Conservation (phyloP, 2,888 invertebrate genomes). For the Dolomedes plantarius region DNA sequence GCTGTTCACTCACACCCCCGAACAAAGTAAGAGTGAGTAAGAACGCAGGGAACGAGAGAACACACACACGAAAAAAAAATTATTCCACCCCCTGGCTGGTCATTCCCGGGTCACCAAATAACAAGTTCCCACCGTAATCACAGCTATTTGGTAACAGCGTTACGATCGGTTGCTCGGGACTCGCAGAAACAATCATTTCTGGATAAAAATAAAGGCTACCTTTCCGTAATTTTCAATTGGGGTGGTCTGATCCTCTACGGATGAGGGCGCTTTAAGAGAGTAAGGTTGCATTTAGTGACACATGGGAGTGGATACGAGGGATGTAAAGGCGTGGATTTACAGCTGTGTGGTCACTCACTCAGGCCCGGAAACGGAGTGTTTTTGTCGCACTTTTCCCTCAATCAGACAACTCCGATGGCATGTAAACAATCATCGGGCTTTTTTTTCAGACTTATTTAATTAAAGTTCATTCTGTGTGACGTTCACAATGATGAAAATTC, state of each 20-base stretch:
- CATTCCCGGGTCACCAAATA: neutral
- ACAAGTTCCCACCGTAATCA: neutral
- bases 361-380: neutral
- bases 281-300: slow-evolving; percentile 33
- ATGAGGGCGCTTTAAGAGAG: slow-evolving; percentile 15
- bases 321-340: slow-evolving; percentile 10
- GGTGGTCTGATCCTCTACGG: slow-evolving; percentile 46
- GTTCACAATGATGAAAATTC: too few relatives aligned
- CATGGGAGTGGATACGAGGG: neutral
- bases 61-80: too few relatives aligned
- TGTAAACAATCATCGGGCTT: neutral
- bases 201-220: slow-evolving; percentile 1
- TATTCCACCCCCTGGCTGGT: too few relatives aligned
- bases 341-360: slow-evolving; percentile 15
- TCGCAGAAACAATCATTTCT: neutral
- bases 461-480: too few relatives aligned
- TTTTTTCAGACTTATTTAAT: too few relatives aligned
- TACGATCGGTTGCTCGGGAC: neutral
- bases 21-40: too few relatives aligned
- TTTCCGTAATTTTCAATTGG: slow-evolving; percentile 7
- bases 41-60: too few relatives aligned
- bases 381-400: neutral
- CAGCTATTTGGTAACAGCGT: slow-evolving; percentile 5
- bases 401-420: neutral
- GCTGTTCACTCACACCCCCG: too few relatives aligned